These are phyloP conservation scores for Lophura nycthemera DNA, from an alignment of 2,113 vertebrate genomes.

Conservation along the genomic window DNA sequence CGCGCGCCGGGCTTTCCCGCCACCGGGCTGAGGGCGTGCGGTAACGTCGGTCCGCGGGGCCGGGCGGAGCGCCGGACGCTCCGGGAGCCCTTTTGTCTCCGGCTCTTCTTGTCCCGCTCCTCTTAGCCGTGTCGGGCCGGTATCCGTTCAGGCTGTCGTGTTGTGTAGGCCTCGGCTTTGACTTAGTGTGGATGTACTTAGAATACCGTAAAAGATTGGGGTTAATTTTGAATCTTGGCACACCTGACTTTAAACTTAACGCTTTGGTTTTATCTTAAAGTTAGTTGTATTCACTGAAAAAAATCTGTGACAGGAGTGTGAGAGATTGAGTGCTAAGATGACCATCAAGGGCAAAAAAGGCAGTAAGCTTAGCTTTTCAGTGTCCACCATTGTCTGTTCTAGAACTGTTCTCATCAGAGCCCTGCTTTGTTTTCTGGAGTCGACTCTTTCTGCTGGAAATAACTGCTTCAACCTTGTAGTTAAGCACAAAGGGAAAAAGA, in stretches of 20 bases:
- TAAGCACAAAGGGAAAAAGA: too few species aligned
- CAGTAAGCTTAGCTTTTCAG: fast-evolving
- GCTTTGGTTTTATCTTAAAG: fast-evolving
- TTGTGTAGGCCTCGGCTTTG: neutral
- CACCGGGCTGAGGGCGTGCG: neutral
- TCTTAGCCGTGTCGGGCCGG: neutral
- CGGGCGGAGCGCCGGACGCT: neutral
- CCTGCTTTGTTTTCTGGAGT: neutral
- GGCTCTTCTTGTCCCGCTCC: neutral
- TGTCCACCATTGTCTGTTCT: fast-evolving
- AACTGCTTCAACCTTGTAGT: neutral
- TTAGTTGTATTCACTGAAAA: fast-evolving
- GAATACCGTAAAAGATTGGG: fast-evolving
- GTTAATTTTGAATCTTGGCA: fast-evolving
- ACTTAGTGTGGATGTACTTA: fast-evolving
- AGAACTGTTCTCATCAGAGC: neutral
- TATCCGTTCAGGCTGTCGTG: fast-evolving
- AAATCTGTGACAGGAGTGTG: neutral
- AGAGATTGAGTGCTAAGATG: neutral
- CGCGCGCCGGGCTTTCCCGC: neutral
- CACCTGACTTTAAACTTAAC: neutral
- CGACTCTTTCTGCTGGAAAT: neutral
- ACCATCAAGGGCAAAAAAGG: neutral
- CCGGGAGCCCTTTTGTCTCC: neutral
- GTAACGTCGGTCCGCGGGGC: neutral